Conservation (phyloP, 2,888 invertebrate species). For the Trypoxylon attenuatum region DNA sequence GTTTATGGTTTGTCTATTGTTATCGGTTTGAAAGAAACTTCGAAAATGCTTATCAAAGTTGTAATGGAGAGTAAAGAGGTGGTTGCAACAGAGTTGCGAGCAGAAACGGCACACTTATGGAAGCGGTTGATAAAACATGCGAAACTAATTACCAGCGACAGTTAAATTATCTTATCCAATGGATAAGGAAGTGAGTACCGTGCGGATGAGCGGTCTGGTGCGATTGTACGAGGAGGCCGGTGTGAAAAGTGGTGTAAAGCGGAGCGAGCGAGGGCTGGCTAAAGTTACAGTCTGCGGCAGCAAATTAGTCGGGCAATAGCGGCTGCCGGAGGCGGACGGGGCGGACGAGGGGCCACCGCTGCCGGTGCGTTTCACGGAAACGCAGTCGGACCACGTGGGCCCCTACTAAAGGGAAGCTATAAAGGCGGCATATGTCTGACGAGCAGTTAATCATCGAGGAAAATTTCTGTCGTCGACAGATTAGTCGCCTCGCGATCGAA, state of each 20-base stretch:
- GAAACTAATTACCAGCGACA: background rate
- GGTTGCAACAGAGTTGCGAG: background rate
- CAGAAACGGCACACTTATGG: too few species aligned
- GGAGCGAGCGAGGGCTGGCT: conserved; percentile 9
- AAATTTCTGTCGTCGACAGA: conserved; percentile 59
- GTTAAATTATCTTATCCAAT: background rate
- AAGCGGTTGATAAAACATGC: background rate
- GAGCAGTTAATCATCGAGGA: conserved; percentile 62
- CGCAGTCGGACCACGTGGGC: conserved; percentile 39
- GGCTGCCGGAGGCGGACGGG: conserved; percentile 19
- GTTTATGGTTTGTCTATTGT: background rate
- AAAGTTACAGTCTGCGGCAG: conserved; percentile 54
- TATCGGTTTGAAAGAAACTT: background rate
- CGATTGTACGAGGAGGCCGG: background rate
- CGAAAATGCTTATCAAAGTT: too few species aligned
- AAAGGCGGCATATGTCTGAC: conserved; percentile 63
- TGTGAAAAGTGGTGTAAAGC: conserved; percentile 10
- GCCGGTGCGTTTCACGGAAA: conserved; percentile 55
- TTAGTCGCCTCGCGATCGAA: conserved; percentile 52
- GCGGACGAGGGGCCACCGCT: too few species aligned
- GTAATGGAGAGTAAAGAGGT: too few species aligned
- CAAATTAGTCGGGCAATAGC: conserved; percentile 57
- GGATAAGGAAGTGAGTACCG: background rate
- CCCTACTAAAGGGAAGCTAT: conserved; percentile 57
- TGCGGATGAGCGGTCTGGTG: background rate